phyloP scores from a whole-genome alignment of 2,888 invertebrate species.

The Meiosimyza decipiens region DNA sequence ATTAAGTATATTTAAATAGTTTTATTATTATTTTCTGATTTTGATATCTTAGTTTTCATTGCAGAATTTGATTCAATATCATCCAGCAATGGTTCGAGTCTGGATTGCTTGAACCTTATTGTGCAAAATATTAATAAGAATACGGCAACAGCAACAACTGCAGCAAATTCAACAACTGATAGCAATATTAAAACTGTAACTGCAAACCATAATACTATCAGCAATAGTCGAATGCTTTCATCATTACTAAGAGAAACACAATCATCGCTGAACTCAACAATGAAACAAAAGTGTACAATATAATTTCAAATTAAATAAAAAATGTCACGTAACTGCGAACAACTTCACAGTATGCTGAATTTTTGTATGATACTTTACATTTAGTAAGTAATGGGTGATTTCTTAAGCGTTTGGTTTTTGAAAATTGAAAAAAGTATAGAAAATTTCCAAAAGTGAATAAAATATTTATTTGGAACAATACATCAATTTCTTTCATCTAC shows the following conservation, averaged over 20 bases:
- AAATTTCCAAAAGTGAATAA: too few relatives aligned
- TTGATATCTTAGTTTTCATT: conserved; percentile 47
- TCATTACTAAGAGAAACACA: conserved; percentile 34
- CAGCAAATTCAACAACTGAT: conserved; percentile 41
- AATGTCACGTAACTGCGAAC: too few relatives aligned
- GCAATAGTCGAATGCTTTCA: conserved; percentile 46
- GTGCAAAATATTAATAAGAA: conserved; percentile 74
- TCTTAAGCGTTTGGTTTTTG: too few relatives aligned
- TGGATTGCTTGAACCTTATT: conserved; percentile 78
- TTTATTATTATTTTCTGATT: neutral
- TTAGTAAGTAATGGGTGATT: too few relatives aligned
- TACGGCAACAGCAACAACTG: conserved; percentile 40
- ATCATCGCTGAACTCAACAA: conserved; percentile 58
- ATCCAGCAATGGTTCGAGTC: conserved; percentile 69
- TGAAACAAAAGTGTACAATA: conserved; percentile 64
- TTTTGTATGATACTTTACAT: conserved; percentile 27
- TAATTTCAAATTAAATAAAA: conserved; percentile 35
- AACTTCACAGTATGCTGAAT: neutral
- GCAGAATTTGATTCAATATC: conserved; percentile 67
- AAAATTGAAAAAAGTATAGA: too few relatives aligned
- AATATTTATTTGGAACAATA: too few relatives aligned
- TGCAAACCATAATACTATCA: conserved; percentile 43
- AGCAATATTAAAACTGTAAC: conserved; percentile 38
- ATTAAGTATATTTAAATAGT: neutral
- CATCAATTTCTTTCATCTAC: too few relatives aligned